These are phyloP conservation scores for Entomyzon cyanotis DNA, from an alignment of 2,113 vertebrate genomes.

Conservation along the genomic window DNA sequence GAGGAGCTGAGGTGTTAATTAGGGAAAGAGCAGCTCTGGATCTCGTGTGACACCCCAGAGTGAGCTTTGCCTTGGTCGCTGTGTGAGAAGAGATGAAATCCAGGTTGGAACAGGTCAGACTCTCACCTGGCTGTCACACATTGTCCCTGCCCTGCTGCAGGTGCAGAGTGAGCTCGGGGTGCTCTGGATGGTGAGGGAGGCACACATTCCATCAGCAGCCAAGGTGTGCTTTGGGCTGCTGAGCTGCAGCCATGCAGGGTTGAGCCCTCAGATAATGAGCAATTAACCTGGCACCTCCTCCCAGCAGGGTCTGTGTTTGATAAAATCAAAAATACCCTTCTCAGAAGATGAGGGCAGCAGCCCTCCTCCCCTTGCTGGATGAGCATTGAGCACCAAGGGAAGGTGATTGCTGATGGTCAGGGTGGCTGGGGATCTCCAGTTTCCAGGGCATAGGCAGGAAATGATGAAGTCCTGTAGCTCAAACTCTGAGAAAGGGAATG, in stretches of 20 bases:
- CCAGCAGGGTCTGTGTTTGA: background rate
- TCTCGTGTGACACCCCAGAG: background rate
- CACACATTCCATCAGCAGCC: background rate
- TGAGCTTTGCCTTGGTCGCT: background rate
- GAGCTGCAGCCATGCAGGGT: background rate
- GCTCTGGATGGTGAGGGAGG: background rate
- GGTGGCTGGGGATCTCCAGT: background rate
- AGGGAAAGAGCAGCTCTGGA: background rate
- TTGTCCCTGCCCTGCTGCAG: fast-evolving
- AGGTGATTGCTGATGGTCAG: background rate
- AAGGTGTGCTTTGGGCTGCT: background rate
- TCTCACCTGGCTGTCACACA: background rate
- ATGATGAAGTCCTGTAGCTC: background rate
- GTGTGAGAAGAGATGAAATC: fast-evolving
- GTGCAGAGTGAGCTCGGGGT: background rate
- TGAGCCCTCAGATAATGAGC: background rate
- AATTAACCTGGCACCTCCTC: background rate
- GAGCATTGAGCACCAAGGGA: background rate
- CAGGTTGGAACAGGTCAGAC: fast-evolving
- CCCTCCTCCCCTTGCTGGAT: fast-evolving
- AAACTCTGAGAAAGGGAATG: fast-evolving
- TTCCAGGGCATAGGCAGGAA: background rate
- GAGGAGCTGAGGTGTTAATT: fast-evolving
- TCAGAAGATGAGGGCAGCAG: background rate
- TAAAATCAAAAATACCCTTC: background rate